Evolutionary conservation across 2,888 invertebrate species (phyloP).

Genomic region (Zonitis immaculata): DNA sequence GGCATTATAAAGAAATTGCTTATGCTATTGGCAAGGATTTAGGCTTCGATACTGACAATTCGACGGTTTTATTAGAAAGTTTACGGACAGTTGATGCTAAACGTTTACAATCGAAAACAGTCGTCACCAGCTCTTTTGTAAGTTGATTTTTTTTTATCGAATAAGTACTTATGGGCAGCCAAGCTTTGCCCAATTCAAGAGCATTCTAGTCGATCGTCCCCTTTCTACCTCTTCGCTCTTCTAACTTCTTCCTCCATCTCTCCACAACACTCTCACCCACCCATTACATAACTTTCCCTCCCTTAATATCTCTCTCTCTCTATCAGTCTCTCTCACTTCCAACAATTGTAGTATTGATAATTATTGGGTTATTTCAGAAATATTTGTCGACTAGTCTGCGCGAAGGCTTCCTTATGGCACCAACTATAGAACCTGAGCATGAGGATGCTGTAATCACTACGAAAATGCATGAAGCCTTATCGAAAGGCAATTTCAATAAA

Average conservation of each 20-base stretch:
- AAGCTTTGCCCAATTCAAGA: no score
- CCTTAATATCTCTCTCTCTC: no score
- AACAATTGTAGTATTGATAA: no score
- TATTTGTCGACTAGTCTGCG: slow-evolving; percentile 10
- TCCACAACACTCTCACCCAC: no score
- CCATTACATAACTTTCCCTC: no score
- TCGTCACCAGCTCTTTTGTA: slow-evolving; percentile 10
- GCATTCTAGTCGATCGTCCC: no score
- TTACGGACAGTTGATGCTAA: slow-evolving; percentile 27
- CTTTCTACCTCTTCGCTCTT: no score
- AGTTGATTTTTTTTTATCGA: background rate
- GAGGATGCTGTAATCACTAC: slow-evolving; percentile 21
- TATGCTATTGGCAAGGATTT: slow-evolving; percentile 27
- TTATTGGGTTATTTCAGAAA: slow-evolving; percentile 18
- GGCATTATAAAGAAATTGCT: slow-evolving; percentile 24
- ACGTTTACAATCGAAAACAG: slow-evolving; percentile 18
- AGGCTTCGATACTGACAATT: slow-evolving; percentile 25
- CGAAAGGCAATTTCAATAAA: slow-evolving; percentile 20
- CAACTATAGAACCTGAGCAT: slow-evolving; percentile 22
- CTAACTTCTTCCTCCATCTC: no score
- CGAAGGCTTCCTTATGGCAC: slow-evolving; percentile 23
- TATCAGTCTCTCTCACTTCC: no score
- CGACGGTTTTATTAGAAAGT: slow-evolving; percentile 24
- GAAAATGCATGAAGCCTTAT: slow-evolving; percentile 20
- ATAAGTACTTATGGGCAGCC: no score